A percentile compares a stretch with the other conserved stretches of the same genome.
phyloP scores from a whole-genome alignment of 2,888 invertebrate species.

The Metellina segmentata region DNA sequence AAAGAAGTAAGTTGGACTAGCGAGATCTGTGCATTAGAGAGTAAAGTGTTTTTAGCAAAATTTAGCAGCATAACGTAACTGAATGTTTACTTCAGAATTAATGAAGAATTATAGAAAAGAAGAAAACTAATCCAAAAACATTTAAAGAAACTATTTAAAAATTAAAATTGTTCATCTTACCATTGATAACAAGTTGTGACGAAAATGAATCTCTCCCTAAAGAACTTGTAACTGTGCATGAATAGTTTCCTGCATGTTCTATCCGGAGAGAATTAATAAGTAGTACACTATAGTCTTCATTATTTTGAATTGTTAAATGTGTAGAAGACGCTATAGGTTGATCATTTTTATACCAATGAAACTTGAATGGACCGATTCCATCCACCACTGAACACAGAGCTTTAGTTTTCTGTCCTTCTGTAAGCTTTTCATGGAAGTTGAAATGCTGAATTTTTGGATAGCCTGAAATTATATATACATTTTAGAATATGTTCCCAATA shows the following conservation, averaged over 20 bases:
- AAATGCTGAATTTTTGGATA: conserved; percentile 63
- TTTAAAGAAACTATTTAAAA: not conserved
- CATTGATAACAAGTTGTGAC: conserved; percentile 63
- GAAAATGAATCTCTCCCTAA: conserved; percentile 60
- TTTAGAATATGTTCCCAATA: not conserved
- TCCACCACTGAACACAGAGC: conserved; percentile 43
- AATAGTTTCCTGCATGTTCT: conserved; percentile 71
- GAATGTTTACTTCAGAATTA: not conserved
- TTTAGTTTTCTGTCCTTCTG: conserved; percentile 65
- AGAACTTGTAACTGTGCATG: conserved; percentile 63
- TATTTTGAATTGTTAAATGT: conserved; percentile 44
- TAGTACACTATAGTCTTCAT: conserved; percentile 59
- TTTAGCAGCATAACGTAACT: not conserved
- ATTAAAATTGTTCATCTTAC: conserved; percentile 30
- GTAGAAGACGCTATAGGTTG: not conserved
- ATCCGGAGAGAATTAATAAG: conserved; percentile 32
- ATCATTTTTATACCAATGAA: conserved; percentile 71
- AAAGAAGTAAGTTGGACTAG: no score
- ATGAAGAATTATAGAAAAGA: not conserved
- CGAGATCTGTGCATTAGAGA: no score
- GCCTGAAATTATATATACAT: conserved; percentile 4
- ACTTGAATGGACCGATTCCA: conserved; percentile 62
- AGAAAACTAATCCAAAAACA: not conserved
- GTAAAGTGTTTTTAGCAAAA: not conserved
- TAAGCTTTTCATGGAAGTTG: conserved; percentile 54